A percentile compares a stretch with the other conserved stretches of the same genome.
These are phyloP conservation scores for Malurus alboscapulatus DNA, from an alignment of 2,113 vertebrate species.

Conservation along the genomic window DNA sequence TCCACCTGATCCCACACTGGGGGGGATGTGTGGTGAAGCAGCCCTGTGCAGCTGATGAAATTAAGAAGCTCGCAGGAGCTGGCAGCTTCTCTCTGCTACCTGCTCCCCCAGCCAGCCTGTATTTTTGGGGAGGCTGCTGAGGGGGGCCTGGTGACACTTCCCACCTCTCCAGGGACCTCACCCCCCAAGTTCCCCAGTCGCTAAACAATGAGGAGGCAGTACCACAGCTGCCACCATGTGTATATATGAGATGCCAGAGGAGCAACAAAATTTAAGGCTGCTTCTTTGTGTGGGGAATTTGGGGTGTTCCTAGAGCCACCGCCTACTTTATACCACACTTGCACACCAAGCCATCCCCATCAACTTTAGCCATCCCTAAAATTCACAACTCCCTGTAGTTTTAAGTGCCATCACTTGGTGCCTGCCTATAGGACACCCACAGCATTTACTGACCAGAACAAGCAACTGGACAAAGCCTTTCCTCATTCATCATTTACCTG, in stretches of 20 bases:
- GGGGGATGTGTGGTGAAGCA: not conserved
- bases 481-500: conserved; percentile 37
- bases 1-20: not conserved
- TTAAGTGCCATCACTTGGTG: not conserved
- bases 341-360: not conserved
- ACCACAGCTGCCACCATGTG: not conserved
- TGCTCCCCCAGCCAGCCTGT: not conserved
- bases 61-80: not conserved
- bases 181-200: fast-evolving
- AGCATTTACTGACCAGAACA: conserved; percentile 21
- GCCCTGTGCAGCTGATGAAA: not conserved
- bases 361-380: not conserved
- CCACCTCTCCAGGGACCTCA: fast-evolving
- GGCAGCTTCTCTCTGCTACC: not conserved
- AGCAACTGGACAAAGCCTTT: conserved; percentile 34
- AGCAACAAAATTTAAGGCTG: not conserved
- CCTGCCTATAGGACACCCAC: not conserved
- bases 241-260: fast-evolving
- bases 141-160: fast-evolving
- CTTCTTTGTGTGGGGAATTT: not conserved
- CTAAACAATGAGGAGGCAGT: not conserved
- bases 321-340: fast-evolving
- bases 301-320: not conserved
- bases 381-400: not conserved
- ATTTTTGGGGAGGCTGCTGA: not conserved